Percentiles rank a stretch among this genome's conserved stretches.
Conservation (phyloP, 2,113 vertebrate genomes). For the Pangasianodon hypophthalmus region DNA sequence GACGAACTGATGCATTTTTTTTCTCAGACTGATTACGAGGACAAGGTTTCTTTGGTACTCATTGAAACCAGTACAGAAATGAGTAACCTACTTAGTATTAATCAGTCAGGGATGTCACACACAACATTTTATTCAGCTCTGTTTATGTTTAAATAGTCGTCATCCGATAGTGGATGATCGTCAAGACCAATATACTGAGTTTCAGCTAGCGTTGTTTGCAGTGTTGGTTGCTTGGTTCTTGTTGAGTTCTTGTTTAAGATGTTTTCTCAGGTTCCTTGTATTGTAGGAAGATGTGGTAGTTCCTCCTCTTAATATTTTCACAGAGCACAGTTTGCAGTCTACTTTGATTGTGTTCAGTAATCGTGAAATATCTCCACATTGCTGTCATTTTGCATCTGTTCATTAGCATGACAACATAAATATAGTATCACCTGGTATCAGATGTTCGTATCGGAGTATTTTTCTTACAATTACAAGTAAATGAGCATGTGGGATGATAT, state of each 20-base stretch:
- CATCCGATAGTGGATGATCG: not conserved
- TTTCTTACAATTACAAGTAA: not conserved
- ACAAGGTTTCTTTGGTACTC: not conserved
- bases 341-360: not conserved
- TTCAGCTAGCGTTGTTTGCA: not conserved
- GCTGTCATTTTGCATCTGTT: not conserved
- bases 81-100: not conserved
- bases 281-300: not conserved
- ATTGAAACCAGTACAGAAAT: not conserved
- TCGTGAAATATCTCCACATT: not conserved
- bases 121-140: not conserved
- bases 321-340: not conserved
- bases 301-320: not conserved
- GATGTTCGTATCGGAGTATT: not conserved
- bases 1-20: not conserved
- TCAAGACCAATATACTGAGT: not conserved
- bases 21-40: not conserved
- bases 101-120: not conserved
- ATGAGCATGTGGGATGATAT: not conserved
- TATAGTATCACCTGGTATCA: not conserved
- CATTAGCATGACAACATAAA: not conserved
- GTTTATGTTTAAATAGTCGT: not conserved
- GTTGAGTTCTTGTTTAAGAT: not conserved
- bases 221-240: not conserved
- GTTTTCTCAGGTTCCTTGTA: not conserved